A percentile compares a stretch with the other conserved stretches of the same genome.
Conservation (phyloP, 2,113 vertebrate genomes). For the Ceratotherium simum region DNA sequence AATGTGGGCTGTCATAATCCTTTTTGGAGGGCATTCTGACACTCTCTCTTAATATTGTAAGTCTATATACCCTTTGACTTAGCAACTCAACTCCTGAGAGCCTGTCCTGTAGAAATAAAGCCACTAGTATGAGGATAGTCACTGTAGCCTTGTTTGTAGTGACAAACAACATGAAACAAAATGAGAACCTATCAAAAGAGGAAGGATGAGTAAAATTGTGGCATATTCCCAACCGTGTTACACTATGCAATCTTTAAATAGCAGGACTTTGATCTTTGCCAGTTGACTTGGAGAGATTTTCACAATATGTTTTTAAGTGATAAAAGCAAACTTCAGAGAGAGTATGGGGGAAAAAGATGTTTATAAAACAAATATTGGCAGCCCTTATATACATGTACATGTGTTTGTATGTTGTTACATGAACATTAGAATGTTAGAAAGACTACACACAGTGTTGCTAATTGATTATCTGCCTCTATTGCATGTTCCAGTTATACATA, state of each 20-base stretch:
- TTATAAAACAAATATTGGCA: background rate
- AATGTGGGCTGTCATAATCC: background rate
- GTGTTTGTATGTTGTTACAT: background rate
- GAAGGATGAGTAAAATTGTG: background rate
- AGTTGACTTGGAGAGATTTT: background rate
- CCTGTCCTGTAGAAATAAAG: background rate
- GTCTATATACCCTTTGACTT: background rate
- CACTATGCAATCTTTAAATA: background rate
- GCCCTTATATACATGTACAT: background rate
- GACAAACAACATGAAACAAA: background rate
- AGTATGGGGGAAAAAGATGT: background rate
- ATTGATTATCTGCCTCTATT: background rate
- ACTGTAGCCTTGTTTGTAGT: background rate
- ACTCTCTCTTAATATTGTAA: background rate
- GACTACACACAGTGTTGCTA: background rate
- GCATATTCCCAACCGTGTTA: background rate
- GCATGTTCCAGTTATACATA: background rate
- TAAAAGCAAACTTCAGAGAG: background rate
- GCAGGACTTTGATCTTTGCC: background rate
- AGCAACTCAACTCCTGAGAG: background rate
- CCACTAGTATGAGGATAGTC: background rate
- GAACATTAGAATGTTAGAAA: background rate
- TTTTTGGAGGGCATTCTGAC: background rate
- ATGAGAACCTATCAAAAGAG: background rate
- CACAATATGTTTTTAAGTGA: background rate